phyloP scores from a whole-genome alignment of 2,797 vertebrate species.

The Megalops cyprinoides region DNA sequence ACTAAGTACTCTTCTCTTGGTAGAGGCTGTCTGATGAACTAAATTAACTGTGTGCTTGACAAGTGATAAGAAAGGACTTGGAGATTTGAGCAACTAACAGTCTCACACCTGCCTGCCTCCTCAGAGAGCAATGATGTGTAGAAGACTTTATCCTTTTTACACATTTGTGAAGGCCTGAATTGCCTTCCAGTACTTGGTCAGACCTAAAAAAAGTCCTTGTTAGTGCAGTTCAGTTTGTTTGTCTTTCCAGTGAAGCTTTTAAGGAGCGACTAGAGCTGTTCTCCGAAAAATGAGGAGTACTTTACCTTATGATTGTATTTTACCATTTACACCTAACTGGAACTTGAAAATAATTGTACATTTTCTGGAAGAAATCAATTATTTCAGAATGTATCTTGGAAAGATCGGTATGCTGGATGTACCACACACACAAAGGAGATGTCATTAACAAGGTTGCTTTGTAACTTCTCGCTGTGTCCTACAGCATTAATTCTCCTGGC shows the following conservation, averaged over 20 bases:
- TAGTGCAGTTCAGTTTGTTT: neutral
- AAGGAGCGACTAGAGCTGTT: neutral
- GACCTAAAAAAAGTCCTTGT: neutral
- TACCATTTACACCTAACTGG: neutral
- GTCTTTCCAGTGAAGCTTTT: neutral
- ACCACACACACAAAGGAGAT: no score
- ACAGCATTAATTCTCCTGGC: no score
- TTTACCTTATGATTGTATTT: neutral
- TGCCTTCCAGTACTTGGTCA: neutral
- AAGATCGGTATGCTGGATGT: no score
- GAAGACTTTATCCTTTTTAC: neutral
- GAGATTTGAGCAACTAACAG: conserved; percentile 1
- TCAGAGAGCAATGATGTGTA: conserved; percentile 14
- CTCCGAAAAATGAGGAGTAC: neutral
- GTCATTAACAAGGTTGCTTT: no score
- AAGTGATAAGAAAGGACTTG: conserved; percentile 16
- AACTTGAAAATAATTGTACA: neutral
- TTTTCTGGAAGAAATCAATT: neutral
- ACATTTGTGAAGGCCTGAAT: neutral
- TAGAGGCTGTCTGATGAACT: neutral
- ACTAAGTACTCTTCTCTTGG: neutral
- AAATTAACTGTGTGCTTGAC: conserved; percentile 7
- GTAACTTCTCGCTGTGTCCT: no score
- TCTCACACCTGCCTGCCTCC: neutral
- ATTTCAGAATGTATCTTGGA: neutral